A percentile compares a stretch with the other conserved stretches of the same genome.
phyloP scores from a whole-genome alignment of 1,140 invertebrate genomes.

The Pomacea maculata region DNA sequence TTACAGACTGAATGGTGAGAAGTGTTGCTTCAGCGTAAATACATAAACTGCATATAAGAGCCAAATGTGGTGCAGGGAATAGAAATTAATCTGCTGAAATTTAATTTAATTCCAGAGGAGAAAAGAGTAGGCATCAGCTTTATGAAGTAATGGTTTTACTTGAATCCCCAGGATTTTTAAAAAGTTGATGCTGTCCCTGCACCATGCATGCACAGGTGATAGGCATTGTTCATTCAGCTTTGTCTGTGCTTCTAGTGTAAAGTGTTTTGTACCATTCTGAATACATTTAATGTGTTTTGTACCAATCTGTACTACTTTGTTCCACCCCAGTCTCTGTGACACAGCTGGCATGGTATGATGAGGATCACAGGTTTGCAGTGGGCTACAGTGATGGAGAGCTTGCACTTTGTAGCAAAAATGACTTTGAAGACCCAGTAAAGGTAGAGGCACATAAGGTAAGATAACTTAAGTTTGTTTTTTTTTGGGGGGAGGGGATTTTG shows the following conservation, averaged over 20 bases:
- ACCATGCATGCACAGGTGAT: neutral
- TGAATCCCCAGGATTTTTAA: neutral
- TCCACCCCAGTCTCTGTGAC: conserved; percentile 68
- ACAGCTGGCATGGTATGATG: conserved; percentile 70
- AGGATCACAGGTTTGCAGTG: conserved; percentile 70
- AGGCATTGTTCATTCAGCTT: neutral
- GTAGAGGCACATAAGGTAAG: conserved; percentile 68
- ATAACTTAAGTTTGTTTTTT: neutral
- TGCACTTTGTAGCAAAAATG: conserved; percentile 65
- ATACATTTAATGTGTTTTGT: no score
- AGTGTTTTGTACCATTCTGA: no score
- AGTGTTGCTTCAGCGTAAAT: no score
- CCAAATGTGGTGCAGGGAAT: no score
- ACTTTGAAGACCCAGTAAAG: conserved; percentile 61
- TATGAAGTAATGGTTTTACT: no score
- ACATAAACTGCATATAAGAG: no score
- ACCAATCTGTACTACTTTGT: conserved; percentile 13
- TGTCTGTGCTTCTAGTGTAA: conserved; percentile 5
- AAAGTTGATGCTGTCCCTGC: neutral
- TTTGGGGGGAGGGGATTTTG: neutral
- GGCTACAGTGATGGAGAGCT: conserved; percentile 71
- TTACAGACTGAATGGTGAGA: conserved; percentile 64
- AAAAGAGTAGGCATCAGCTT: no score
- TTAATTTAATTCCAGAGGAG: no score
- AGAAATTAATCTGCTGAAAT: no score